Percentiles rank a stretch among this genome's conserved stretches.
phyloP scores from a whole-genome alignment of 2,797 vertebrate genomes.

The Vultur gryphus region DNA sequence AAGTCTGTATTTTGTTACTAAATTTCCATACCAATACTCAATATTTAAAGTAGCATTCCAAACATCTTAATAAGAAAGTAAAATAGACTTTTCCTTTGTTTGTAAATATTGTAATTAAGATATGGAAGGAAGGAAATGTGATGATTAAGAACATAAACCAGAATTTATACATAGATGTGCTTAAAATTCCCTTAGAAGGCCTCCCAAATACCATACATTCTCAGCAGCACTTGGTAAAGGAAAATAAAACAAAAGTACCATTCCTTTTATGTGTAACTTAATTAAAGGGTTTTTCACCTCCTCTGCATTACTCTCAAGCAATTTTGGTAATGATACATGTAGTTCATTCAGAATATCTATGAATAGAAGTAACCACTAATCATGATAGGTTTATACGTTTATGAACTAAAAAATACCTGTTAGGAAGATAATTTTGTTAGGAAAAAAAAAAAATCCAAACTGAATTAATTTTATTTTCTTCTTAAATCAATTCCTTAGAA shows the following conservation, averaged over 20 bases:
- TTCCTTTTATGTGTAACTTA: background rate
- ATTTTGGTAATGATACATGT: background rate
- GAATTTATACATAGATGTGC: background rate
- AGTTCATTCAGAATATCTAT: background rate
- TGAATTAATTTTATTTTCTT: background rate
- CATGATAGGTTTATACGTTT: background rate
- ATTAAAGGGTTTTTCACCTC: background rate
- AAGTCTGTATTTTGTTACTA: background rate
- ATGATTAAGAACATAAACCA: background rate
- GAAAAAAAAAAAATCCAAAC: no score
- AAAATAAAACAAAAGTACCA: background rate
- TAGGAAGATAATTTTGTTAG: background rate
- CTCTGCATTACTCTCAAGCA: background rate
- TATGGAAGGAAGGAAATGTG: background rate
- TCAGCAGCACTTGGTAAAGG: background rate
- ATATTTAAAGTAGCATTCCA: background rate
- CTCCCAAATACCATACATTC: background rate
- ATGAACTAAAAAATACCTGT: background rate
- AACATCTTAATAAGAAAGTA: background rate
- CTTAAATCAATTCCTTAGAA: background rate
- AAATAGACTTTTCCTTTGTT: background rate
- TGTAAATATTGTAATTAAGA: background rate
- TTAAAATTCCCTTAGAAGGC: background rate
- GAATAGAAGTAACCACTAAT: background rate
- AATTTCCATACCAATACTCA: background rate